These are phyloP conservation scores for Montipora capitata DNA, from an alignment of 92 coral and sea anemone genomes.

Conservation along the genomic window DNA sequence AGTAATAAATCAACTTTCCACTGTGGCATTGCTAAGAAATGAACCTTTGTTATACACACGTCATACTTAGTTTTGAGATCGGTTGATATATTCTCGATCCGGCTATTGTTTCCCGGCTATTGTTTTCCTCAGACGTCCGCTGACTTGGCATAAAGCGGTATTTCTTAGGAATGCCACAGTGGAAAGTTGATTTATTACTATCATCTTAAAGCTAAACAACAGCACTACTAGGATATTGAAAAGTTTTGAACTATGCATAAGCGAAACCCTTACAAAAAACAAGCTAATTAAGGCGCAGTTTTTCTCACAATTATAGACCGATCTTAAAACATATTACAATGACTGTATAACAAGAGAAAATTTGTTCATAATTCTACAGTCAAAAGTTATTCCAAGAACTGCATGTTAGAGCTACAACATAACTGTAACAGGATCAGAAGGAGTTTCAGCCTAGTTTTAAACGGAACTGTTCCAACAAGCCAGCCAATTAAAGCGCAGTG, in stretches of 20 bases:
- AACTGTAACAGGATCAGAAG: not conserved
- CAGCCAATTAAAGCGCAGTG: not conserved
- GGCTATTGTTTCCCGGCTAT: too few species aligned
- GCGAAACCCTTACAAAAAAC: too few species aligned
- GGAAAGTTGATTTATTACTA: slow-evolving; percentile 63
- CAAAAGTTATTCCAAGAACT: too few species aligned
- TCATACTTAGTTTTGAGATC: slow-evolving; percentile 28
- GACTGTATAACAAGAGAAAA: too few species aligned
- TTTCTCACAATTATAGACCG: too few species aligned
- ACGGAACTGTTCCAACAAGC: not conserved
- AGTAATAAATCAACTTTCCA: slow-evolving; percentile 63
- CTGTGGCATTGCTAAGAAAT: slow-evolving; percentile 58
- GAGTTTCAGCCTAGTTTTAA: not conserved
- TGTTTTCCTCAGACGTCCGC: too few species aligned
- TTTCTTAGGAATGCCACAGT: slow-evolving; percentile 57
- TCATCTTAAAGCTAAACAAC: slow-evolving; percentile 59
- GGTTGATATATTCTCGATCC: slow-evolving; percentile 7
- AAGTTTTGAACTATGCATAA: too few species aligned
- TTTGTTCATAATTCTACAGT: too few species aligned
- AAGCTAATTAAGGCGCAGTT: too few species aligned
- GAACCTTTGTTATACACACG: slow-evolving; percentile 29
- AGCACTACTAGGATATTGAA: slow-evolving; percentile 10
- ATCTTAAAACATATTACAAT: too few species aligned
- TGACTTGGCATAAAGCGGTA: too few species aligned
- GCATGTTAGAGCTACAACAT: too few species aligned